phyloP scores from a whole-genome alignment of 2,113 vertebrate species.

The Xiphophorus hellerii region DNA sequence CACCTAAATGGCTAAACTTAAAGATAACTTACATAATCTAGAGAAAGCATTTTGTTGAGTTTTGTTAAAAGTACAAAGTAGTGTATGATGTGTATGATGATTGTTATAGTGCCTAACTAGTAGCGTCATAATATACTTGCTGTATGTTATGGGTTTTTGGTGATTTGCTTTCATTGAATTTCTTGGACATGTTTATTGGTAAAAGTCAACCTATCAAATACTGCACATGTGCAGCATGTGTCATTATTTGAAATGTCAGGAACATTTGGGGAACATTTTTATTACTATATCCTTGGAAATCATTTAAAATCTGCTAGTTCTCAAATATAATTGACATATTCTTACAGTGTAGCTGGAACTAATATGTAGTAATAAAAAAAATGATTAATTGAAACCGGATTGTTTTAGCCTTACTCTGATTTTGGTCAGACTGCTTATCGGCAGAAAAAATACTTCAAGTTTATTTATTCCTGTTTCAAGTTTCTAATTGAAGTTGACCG shows the following conservation, averaged over 20 bases:
- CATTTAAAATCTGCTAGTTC: background rate
- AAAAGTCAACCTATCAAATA: background rate
- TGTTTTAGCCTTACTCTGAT: background rate
- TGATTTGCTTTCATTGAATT: background rate
- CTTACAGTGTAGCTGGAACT: background rate
- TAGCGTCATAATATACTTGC: no score
- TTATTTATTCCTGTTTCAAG: no score
- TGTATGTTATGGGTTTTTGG: background rate
- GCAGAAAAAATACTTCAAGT: background rate
- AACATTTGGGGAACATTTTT: background rate
- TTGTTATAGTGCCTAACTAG: no score
- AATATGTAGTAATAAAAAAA: background rate
- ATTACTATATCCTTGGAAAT: background rate
- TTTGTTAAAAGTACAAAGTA: background rate
- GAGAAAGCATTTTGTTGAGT: background rate
- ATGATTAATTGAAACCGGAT: background rate
- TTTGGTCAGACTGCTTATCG: background rate
- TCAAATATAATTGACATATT: no score
- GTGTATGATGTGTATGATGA: no score
- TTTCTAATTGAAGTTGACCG: no score
- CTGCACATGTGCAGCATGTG: no score
- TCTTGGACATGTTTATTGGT: background rate
- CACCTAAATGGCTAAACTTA: background rate
- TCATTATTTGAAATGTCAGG: background rate
- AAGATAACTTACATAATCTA: background rate